Evolutionary conservation across 1,140 invertebrate genomes (phyloP), one percentile per base, ranked within the genome.

Genomic region (Sarcophaga bullata): DNA sequence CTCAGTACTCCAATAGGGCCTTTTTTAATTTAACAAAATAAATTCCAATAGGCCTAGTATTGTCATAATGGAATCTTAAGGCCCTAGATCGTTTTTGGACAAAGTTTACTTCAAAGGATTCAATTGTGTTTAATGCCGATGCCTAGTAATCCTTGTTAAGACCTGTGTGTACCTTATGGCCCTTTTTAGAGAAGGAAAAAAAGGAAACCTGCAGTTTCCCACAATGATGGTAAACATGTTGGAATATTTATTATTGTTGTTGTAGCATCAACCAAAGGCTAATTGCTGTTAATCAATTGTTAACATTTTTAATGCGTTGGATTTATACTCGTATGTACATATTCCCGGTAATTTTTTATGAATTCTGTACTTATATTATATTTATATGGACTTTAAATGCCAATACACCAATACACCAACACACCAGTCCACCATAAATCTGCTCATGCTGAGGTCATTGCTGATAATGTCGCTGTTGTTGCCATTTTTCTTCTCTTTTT

Each of bases 211-310:
- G 10, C 13, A 13, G 54, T n/a, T 58, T 15, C 54, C 11, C 7
- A 6, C 13, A 11, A n/a, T 58, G 54, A 58, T 58, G 52, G 19
- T 73, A 49, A 15, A 48, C 13, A 48, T 48, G 17, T 49, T 7
- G 13, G 15, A 25, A 73, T 75, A 73, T 73, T 37, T 73, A 25
- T 54, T 58, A 46, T 73, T 73, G 73, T 76, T 49, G 73, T 47
- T 76, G 73, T 76, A 76, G 48, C 25, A n/a, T 48, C 73, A n/a
- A 17, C 73, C 73, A 76, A 76, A 76, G 73, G 73, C 73, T 76
- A 76, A 76, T 76, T 76, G 73, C 73, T 76, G 73, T 76, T 76
- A 76, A 76, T 76, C 73, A 76, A 76, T 76, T 76, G 73, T 76
- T 76, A 76, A 76, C 73, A 76, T 76, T 76, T 76, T 76, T 76